Base-by-base conservation (phyloP, 1,140 invertebrate genomes). In the Drosophila lini region DNA sequence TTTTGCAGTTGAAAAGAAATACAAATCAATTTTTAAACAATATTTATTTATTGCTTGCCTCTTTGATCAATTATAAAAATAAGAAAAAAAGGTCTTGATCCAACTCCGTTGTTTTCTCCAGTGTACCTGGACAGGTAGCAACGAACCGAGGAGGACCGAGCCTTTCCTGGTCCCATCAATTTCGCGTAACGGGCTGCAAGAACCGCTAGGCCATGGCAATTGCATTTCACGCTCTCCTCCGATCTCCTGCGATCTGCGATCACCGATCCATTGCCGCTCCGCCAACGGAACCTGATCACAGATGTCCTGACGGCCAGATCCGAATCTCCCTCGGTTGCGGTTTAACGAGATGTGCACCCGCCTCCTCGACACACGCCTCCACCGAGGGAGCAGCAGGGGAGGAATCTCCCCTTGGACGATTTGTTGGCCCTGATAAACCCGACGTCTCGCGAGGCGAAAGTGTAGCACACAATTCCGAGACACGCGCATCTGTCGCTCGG, bases 291-390 rank as follows among this genome's bases (percentile, higher is more conserved):
- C 79, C 67, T 56, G 56, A 71, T 57, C 85, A 90, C 85, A 89
- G 81, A 85, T 89, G 85, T 79, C 81, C 85, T 89, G 75, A 90
- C 89, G 75, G 62, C 64, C 59, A 68, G 83, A 82, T 88, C 70
- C 38, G 65, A 62, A 68, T 64, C 64, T 50, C 62, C 65, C 65
- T 69, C 81, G 74, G 88, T 91, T 91, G 83, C 83, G 88, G 88
- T 91, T 91, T 91, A 91, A 91, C 88, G 73, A 91, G 88, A 88
- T 91, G 78, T 56, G 83, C 74, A 68, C 52, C 85, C 88, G 88
- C 88, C 88, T 86, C 74, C 79, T 58, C 55, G 62, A 45, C 52
- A 60, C 64, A 53, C 58, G 42, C 74, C 57, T 78, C 56, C 65
- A 38, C 63, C 36, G 16, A 19, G 40, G 32, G 41, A 64, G 16